Evolutionary conservation across 2,113 vertebrate genomes (phyloP).

Genomic region (Gadus macrocephalus): DNA sequence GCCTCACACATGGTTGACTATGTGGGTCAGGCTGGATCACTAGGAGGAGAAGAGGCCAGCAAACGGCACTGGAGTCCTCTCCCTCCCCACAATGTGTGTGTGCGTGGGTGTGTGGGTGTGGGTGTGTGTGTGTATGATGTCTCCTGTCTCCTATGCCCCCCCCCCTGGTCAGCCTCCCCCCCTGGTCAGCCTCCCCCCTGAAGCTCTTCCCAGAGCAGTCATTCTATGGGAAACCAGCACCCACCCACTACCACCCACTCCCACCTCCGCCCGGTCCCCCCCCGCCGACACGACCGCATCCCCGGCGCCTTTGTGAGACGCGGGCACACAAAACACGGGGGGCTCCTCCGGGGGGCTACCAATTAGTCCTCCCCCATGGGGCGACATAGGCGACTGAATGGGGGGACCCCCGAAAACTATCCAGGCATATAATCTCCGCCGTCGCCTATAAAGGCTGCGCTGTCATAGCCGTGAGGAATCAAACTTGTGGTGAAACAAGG

Average conservation of each 20-base stretch:
- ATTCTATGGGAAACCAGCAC: constrained; percentile 70
- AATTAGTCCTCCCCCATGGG: constrained; percentile 79
- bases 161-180: no score
- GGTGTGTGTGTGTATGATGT: not conserved
- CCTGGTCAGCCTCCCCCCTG: constrained; percentile 31
- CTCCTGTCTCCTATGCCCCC: constrained; percentile 40
- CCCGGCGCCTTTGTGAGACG: constrained; percentile 66
- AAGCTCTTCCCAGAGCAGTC: constrained; percentile 58
- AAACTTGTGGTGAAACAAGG: constrained; percentile 44
- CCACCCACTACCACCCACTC: constrained; percentile 17
- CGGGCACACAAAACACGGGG: constrained; percentile 64
- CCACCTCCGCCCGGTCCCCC: constrained; percentile 22
- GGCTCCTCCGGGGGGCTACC: constrained; percentile 65
- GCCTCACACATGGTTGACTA: constrained; percentile 74
- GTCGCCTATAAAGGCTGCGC: constrained; percentile 39
- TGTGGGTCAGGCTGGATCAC: constrained; percentile 71
- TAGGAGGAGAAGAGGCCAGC: constrained; percentile 66
- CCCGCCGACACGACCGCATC: constrained; percentile 45
- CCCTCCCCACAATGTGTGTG: constrained; percentile 24
- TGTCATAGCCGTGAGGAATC: constrained; percentile 60
- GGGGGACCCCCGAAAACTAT: constrained; percentile 63
- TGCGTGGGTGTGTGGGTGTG: constrained; percentile 24
- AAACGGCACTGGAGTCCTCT: constrained; percentile 67
- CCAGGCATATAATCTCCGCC: constrained; percentile 66
- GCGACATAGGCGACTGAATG: constrained; percentile 69